Conservation (phyloP, 2,113 vertebrate genomes). For the Alligator sinensis region DNA sequence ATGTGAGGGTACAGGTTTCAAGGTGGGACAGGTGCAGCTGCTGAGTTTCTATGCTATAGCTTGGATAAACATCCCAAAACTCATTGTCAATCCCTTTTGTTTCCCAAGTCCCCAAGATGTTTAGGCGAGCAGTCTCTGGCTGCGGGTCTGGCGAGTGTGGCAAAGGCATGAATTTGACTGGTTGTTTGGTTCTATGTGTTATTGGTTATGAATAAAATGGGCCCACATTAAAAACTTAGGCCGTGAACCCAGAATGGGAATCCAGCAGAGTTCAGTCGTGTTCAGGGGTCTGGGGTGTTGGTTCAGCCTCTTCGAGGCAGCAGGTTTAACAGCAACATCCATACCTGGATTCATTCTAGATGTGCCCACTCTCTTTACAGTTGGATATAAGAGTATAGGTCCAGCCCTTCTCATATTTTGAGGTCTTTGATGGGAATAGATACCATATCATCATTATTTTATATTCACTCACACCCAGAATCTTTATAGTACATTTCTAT, state of each 20-base stretch:
- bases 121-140: neutral
- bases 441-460: neutral
- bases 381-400: neutral
- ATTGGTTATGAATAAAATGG: neutral
- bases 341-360: neutral
- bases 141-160: neutral
- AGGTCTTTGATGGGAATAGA: neutral
- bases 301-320: neutral
- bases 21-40: neutral
- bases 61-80: neutral
- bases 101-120: neutral
- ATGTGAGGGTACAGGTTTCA: neutral
- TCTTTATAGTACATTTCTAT: neutral
- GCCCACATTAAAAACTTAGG: neutral
- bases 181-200: neutral
- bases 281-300: neutral
- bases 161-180: neutral
- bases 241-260: neutral
- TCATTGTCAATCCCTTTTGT: neutral
- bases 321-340: neutral
- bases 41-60: neutral
- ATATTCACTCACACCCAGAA: neutral
- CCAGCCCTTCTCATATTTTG: neutral
- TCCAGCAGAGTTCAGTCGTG: neutral
- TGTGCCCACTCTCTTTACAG: fast-evolving